Base-by-base conservation (phyloP, 2,797 vertebrate species). In the Syngnathus acus region DNA sequence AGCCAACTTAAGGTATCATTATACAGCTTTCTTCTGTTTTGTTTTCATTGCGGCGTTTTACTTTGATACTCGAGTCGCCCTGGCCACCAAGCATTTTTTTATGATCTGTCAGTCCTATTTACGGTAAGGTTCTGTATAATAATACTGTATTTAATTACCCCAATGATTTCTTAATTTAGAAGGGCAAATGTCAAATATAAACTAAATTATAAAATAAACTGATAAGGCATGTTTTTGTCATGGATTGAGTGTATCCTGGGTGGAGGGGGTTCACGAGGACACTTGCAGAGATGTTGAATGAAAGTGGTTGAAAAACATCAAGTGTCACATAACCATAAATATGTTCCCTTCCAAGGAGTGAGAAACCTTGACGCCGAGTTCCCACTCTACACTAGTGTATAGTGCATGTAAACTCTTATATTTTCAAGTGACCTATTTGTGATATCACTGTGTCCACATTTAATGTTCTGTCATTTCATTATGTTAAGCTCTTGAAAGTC, bases 61-160 rank as follows among this genome's bases (percentile, higher is more conserved):
- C 21, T 43, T 45, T 37, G 37, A 64, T 51, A 64, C 32, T 32
- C 6, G 9, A 45, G 43, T 37, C 1, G 42, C 50, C 47, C 38
- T 42, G 16, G 21, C 26, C 43, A 63, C 39, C 2, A 23, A 48
- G 8, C 13, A 17, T 62, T 60, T 70, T 74, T 81, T 78, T 62
- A 80, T 80, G 74, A 79, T 76, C 47, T 64, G 77, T 74, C 72
- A 65, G 39, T 72, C 72, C 55, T 68, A 78, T 72, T 68, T n/a
- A 0, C 40, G 68, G 69, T 72, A 64, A 54, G 65, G 62, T 53
- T 67, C 66, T 47, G 21, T 45, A 62, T 14, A 69, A 64, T 51
- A 51, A 61, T 68, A 32, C 32, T 32, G 32, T 32, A 48, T 79
- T 78, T 81, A 58, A 75, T 75, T 75, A 71, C 72, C 72, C 68